Conservation (phyloP, 1,140 invertebrate genomes). For the Zaprionus lachaisei region DNA sequence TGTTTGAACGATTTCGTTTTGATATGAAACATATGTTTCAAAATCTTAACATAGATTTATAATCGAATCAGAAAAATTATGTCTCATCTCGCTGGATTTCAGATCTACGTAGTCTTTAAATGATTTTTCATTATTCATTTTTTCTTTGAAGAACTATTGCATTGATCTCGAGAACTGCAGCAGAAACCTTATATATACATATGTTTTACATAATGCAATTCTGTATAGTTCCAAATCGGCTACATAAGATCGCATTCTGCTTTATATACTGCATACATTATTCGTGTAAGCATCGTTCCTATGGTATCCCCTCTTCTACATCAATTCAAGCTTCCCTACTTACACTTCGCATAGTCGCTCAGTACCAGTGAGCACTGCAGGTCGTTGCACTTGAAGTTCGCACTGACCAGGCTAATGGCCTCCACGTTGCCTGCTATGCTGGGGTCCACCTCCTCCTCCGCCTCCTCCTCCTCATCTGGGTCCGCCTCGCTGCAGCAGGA, state of each 20-base stretch:
- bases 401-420: slow-evolving; percentile 50
- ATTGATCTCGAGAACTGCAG: not conserved
- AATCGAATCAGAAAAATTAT: not conserved
- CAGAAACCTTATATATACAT: not conserved
- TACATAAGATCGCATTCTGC: not conserved
- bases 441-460: not conserved
- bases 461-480: not conserved
- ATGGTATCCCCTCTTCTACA: not conserved
- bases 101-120: not conserved
- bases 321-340: slow-evolving; percentile 21
- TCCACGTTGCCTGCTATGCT: not conserved
- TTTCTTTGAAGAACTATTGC: not conserved
- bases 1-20: not conserved
- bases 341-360: slow-evolving; percentile 64
- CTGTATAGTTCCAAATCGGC: not conserved
- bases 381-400: slow-evolving; percentile 66
- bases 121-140: not conserved
- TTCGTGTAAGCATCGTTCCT: too few relatives aligned
- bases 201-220: not conserved
- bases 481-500: not conserved
- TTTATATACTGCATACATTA: too few relatives aligned
- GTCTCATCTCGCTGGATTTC: not conserved
- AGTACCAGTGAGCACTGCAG: slow-evolving; percentile 65
- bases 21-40: not conserved
- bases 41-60: not conserved